Conservation (phyloP, 2,888 invertebrate species). For the Unio pictorum region DNA sequence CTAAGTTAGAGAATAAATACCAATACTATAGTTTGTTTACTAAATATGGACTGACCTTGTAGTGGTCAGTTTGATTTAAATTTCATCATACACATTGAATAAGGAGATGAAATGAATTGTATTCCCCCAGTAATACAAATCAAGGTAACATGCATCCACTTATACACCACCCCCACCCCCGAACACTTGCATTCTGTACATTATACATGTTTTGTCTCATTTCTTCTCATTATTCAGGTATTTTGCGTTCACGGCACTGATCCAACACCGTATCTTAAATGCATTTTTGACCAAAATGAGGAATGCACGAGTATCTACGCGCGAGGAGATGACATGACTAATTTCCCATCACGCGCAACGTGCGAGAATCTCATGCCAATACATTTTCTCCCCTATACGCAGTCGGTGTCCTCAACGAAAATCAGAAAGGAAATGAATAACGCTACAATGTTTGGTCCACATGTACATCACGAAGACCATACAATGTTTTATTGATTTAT, state of each 20-base stretch:
- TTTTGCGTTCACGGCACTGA: constrained; percentile 62
- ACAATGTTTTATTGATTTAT: constrained; percentile 36
- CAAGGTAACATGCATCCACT: neutral
- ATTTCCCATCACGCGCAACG: constrained; percentile 59
- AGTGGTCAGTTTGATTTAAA: too few species aligned
- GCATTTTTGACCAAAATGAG: constrained; percentile 48
- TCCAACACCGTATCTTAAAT: constrained; percentile 55
- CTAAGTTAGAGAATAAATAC: too few species aligned
- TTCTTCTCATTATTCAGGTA: constrained; percentile 39
- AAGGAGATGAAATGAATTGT: too few species aligned
- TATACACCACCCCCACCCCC: neutral
- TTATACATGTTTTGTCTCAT: neutral
- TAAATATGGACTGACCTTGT: too few species aligned
- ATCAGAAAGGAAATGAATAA: constrained; percentile 38
- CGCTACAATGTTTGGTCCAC: constrained; percentile 41
- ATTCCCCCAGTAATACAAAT: neutral
- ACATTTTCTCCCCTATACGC: constrained; percentile 61
- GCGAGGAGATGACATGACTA: constrained; percentile 65
- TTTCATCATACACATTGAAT: too few species aligned
- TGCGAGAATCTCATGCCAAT: constrained; percentile 61
- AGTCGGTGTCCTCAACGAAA: constrained; percentile 49
- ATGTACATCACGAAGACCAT: constrained; percentile 36
- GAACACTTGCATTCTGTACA: neutral
- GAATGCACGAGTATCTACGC: constrained; percentile 52
- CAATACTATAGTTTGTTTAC: too few species aligned